phyloP scores from a whole-genome alignment of 2,113 vertebrate species.

The Danionella cerebrum region DNA sequence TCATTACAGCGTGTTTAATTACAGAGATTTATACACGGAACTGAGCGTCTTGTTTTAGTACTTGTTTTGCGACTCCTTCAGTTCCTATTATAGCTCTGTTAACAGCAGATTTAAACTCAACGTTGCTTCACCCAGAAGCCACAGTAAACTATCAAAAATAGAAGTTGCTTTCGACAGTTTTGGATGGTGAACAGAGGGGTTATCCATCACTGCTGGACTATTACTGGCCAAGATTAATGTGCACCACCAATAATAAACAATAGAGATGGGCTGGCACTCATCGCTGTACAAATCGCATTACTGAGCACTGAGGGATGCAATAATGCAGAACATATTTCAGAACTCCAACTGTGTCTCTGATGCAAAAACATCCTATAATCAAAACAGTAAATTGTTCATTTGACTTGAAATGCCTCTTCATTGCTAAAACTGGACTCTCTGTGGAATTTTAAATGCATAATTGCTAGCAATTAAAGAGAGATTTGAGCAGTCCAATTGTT shows the following conservation, averaged over 20 bases:
- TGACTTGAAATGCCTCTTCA: slow-evolving; percentile 7
- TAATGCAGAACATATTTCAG: background rate
- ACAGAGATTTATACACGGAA: slow-evolving; percentile 39
- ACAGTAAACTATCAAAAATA: slow-evolving; percentile 6
- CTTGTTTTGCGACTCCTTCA: slow-evolving; percentile 24
- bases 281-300: slow-evolving; percentile 14
- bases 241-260: slow-evolving; percentile 19
- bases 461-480: slow-evolving; percentile 38
- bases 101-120: slow-evolving; percentile 19
- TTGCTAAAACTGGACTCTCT: slow-evolving; percentile 20
- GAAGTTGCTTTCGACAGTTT: background rate
- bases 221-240: slow-evolving; percentile 8
- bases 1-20: slow-evolving; percentile 54
- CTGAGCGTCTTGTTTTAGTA: slow-evolving; percentile 33
- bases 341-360: background rate
- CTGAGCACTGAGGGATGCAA: background rate
- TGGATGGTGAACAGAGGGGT: background rate
- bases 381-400: background rate
- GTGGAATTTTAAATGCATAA: slow-evolving; percentile 45
- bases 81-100: slow-evolving; percentile 41
- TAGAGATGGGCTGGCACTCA: background rate
- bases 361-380: background rate
- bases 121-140: background rate
- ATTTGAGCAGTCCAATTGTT: slow-evolving; percentile 33
- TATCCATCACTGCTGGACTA: background rate